These are phyloP conservation scores for Malurus splendens DNA, from an alignment of 2,797 vertebrate species.

Conservation along the genomic window DNA sequence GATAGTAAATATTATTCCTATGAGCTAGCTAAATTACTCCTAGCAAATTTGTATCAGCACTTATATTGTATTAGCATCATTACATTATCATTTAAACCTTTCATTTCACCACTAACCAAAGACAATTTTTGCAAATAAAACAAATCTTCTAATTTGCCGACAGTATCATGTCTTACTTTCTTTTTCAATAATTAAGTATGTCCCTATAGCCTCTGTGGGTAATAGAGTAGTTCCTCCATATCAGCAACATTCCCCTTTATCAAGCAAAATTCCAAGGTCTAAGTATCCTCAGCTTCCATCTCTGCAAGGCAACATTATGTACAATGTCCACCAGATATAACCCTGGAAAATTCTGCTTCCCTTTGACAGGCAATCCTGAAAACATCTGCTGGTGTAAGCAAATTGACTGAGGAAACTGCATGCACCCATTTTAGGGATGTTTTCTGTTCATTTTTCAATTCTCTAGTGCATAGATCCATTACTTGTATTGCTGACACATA, in stretches of 20 bases:
- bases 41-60: background rate
- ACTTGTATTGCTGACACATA: background rate
- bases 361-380: background rate
- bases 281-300: background rate
- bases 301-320: background rate
- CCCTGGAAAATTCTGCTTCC: background rate
- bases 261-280: background rate
- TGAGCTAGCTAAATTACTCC: constrained; percentile 6
- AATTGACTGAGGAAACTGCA: background rate
- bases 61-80: background rate
- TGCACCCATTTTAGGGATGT: background rate
- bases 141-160: background rate
- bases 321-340: background rate
- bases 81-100: background rate
- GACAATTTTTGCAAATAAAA: background rate
- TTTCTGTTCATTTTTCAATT: background rate
- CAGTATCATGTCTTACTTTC: background rate
- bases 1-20: background rate
- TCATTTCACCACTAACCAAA: constrained; percentile 16
- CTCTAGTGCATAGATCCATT: background rate
- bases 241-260: background rate
- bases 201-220: background rate
- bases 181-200: background rate
- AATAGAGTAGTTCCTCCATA: background rate
- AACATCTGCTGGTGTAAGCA: constrained; percentile 1